A percentile compares a stretch with the other conserved stretches of the same genome.
These are phyloP conservation scores for Drosophila simulans DNA, from an alignment of 1,140 invertebrate genomes.

Conservation along the genomic window DNA sequence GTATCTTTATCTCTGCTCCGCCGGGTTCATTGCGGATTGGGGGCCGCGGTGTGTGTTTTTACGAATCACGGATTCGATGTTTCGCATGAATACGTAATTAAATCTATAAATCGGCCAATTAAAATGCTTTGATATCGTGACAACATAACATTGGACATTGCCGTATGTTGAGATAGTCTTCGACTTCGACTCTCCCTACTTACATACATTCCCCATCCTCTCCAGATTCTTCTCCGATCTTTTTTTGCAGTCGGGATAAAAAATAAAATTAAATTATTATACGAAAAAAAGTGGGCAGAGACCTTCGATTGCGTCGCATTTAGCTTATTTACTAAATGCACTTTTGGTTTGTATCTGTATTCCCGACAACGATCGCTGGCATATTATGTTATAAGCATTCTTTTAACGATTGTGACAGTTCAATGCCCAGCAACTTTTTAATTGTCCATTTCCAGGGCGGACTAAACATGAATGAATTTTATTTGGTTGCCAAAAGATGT, in stretches of 20 bases:
- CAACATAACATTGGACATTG: slow-evolving; percentile 84
- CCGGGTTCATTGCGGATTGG: slow-evolving; percentile 35
- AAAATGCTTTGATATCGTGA: slow-evolving; percentile 85
- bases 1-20: slow-evolving; percentile 31
- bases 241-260: slow-evolving; percentile 30
- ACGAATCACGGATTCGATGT: slow-evolving; percentile 85
- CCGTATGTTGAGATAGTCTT: slow-evolving; percentile 44
- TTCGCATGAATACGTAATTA: slow-evolving; percentile 85
- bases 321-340: slow-evolving; percentile 30
- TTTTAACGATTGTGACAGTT: slow-evolving; percentile 66
- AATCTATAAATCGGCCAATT: slow-evolving; percentile 85
- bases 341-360: slow-evolving; percentile 8
- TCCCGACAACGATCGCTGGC: slow-evolving; percentile 29
- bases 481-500: slow-evolving; percentile 7
- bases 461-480: slow-evolving; percentile 41
- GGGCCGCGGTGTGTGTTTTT: slow-evolving; percentile 83
- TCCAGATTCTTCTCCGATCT: slow-evolving; percentile 4
- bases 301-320: slow-evolving; percentile 1
- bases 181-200: slow-evolving; percentile 27
- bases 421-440: slow-evolving; percentile 48
- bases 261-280: slow-evolving; percentile 79
- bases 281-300: slow-evolving; percentile 52
- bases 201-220: slow-evolving; percentile 14
- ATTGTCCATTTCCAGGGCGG: slow-evolving; percentile 27
- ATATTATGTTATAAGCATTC: slow-evolving; percentile 74